Percentiles rank a stretch among this genome's conserved stretches.
Evolutionary conservation across 92 coral and sea anemone species (phyloP).

Genomic region (Epizoanthus rinbou): DNA sequence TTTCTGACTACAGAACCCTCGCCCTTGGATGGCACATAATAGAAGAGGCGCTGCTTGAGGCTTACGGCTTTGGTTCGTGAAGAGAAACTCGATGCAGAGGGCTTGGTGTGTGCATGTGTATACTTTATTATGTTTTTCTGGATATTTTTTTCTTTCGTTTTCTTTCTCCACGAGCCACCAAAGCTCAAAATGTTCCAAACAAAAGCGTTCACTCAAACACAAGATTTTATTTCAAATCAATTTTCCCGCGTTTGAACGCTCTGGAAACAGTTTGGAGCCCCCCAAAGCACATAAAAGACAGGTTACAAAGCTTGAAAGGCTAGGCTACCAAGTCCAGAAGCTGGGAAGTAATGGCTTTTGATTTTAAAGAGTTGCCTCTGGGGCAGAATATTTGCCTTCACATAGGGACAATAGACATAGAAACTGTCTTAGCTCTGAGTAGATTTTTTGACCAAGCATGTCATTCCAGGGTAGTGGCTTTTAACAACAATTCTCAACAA

Average conservation of each 20-base stretch:
- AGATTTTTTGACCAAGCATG: too few species aligned
- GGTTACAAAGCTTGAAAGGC: slow-evolving; percentile 37
- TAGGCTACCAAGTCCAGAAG: too few species aligned
- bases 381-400: too few species aligned
- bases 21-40: slow-evolving; percentile 24
- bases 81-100: slow-evolving; percentile 31
- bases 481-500: too few species aligned
- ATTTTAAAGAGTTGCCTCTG: too few species aligned
- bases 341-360: slow-evolving; percentile 10
- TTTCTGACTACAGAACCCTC: slow-evolving; percentile 40
- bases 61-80: slow-evolving; percentile 40
- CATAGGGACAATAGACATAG: too few species aligned
- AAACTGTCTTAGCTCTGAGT: too few species aligned
- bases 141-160: slow-evolving; percentile 21
- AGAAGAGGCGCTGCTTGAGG: slow-evolving; percentile 19
- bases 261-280: too few species aligned
- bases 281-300: too few species aligned
- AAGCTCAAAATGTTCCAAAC: slow-evolving; percentile 24
- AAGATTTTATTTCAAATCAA: neutral
- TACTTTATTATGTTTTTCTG: slow-evolving; percentile 16
- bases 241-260: too few species aligned
- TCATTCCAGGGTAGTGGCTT: too few species aligned
- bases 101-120: slow-evolving; percentile 28
- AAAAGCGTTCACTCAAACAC: neutral
- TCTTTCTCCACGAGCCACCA: slow-evolving; percentile 21